A percentile compares a stretch with the other conserved stretches of the same genome.
These are phyloP conservation scores for Sarcophaga bullata DNA, from an alignment of 1,140 invertebrate species.

Conservation along the genomic window DNA sequence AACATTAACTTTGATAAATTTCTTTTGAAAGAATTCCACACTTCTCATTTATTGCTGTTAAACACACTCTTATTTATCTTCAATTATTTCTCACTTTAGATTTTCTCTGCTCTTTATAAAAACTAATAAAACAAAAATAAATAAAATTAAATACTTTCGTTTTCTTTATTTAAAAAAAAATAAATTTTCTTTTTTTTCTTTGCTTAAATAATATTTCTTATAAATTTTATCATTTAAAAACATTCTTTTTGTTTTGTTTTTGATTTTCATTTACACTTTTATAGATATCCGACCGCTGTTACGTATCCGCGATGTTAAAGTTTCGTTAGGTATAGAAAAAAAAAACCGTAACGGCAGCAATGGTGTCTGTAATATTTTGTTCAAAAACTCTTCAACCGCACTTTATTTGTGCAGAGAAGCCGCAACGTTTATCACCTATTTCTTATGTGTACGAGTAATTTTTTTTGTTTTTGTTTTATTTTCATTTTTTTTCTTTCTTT, in stretches of 20 bases:
- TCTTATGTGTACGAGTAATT: not conserved
- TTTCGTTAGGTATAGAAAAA: conserved; percentile 4
- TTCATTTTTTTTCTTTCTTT: not conserved
- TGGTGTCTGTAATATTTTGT: not conserved
- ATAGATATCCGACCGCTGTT: not conserved
- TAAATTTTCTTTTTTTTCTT: not conserved
- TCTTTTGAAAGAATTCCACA: conserved; percentile 18
- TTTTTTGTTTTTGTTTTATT: not conserved
- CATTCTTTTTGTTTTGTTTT: not conserved
- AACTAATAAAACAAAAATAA: not conserved
- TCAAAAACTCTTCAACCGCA: conserved; percentile 36
- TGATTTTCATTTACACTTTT: not conserved
- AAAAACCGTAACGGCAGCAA: not conserved
- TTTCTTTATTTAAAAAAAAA: too few species aligned
- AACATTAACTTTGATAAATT: conserved; percentile 25
- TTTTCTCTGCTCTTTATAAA: not conserved
- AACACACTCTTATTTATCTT: not conserved
- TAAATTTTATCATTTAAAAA: not conserved
- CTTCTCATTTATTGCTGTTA: conserved; percentile 1
- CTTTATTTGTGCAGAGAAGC: conserved; percentile 42
- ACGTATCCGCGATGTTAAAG: not conserved
- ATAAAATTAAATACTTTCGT: too few species aligned
- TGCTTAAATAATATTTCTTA: not conserved
- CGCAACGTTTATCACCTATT: conserved; percentile 44
- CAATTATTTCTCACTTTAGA: not conserved